Conservation (phyloP, 2,888 invertebrate species). For the Amphiduros pacificus region DNA sequence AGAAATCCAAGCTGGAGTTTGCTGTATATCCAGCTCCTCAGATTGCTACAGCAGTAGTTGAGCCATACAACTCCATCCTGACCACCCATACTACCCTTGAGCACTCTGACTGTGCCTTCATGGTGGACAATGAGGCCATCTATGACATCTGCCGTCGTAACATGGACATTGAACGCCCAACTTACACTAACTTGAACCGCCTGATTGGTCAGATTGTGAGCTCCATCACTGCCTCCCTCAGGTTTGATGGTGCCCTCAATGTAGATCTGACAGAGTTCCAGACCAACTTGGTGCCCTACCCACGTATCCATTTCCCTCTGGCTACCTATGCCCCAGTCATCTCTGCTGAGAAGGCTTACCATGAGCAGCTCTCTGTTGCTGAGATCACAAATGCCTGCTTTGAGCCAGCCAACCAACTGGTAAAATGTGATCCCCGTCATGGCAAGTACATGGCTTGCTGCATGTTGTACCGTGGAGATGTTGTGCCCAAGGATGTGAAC, state of each 20-base stretch:
- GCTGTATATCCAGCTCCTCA: conserved; percentile 48
- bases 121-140: conserved; percentile 68
- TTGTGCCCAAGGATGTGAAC: background rate
- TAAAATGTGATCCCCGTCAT: conserved; percentile 1
- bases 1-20: conserved; percentile 56
- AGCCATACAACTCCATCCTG: conserved; percentile 52
- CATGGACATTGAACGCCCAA: conserved; percentile 79
- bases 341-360: conserved; percentile 3
- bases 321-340: background rate
- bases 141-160: conserved; percentile 72
- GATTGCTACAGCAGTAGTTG: conserved; percentile 51
- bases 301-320: background rate
- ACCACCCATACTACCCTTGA: conserved; percentile 52
- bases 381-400: conserved; percentile 3
- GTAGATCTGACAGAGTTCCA: background rate
- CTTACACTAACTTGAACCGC: conserved; percentile 87
- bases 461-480: background rate
- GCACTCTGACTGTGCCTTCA: conserved; percentile 51
- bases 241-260: background rate
- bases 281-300: background rate
- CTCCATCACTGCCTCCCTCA: background rate
- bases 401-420: conserved; percentile 1
- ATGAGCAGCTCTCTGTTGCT: background rate
- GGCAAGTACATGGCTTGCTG: conserved; percentile 2
- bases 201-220: conserved; percentile 12